Percentiles rank a stretch among this genome's conserved stretches.
phyloP scores from a whole-genome alignment of 92 coral and sea anemone species.

The Zoanthus sociatus region DNA sequence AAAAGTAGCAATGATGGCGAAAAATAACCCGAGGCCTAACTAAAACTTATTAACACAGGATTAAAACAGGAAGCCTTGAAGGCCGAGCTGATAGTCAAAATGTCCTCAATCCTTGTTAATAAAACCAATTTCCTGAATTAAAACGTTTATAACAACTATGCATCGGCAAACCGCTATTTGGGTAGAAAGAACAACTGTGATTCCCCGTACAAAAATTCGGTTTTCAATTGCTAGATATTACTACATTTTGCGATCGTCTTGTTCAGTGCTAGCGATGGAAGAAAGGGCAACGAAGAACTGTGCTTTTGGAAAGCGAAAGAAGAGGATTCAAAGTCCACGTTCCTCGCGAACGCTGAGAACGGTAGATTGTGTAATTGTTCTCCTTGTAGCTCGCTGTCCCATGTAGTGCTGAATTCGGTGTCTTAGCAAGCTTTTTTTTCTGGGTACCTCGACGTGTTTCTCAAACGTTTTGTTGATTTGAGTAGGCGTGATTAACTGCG shows the following conservation, averaged over 20 bases:
- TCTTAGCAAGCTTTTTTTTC: neutral
- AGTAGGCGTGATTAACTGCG: conserved; percentile 6
- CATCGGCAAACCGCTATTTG: conserved; percentile 37
- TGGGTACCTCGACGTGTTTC: neutral
- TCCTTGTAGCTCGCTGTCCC: neutral
- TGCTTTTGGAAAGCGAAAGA: neutral
- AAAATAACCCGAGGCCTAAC: neutral
- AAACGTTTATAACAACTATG: neutral
- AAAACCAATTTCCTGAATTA: neutral
- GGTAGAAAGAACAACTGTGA: neutral
- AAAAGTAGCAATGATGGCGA: neutral
- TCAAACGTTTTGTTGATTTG: conserved; percentile 4
- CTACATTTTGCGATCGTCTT: neutral
- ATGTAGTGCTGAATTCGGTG: neutral
- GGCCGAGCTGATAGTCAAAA: neutral
- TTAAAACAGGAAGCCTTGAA: neutral
- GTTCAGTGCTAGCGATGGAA: neutral
- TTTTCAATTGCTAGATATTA: neutral
- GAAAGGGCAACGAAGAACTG: neutral
- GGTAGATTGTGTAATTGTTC: neutral
- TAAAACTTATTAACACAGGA: neutral
- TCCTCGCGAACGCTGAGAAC: neutral
- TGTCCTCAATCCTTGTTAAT: neutral
- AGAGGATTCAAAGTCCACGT: neutral
- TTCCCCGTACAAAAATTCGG: conserved; percentile 28